These are phyloP conservation scores for Drosophila funebris DNA, from an alignment of 1,140 invertebrate genomes.

Conservation along the genomic window DNA sequence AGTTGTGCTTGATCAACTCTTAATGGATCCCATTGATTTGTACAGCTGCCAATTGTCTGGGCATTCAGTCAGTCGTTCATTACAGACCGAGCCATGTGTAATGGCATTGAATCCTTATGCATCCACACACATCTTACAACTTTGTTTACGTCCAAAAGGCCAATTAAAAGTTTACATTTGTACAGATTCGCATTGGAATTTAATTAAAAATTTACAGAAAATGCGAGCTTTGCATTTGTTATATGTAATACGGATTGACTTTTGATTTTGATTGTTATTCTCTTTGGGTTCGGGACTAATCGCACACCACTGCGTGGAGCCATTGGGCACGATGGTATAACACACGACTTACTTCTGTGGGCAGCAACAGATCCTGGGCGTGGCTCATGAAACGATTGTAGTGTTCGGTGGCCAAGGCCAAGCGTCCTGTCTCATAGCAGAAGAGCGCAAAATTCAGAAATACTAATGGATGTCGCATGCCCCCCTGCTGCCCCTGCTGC, in stretches of 20 bases:
- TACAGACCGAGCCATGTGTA: too few relatives aligned
- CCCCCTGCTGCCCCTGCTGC: conserved; percentile 11
- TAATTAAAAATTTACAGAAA: not conserved
- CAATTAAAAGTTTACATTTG: too few relatives aligned
- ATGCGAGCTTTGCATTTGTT: not conserved
- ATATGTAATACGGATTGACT: not conserved
- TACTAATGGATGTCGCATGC: conserved; percentile 69
- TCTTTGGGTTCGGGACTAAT: not conserved
- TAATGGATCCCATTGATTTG: too few relatives aligned
- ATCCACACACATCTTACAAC: too few relatives aligned
- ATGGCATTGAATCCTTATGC: too few relatives aligned
- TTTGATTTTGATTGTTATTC: not conserved
- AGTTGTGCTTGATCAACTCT: not conserved
- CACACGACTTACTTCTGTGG: conserved; percentile 78
- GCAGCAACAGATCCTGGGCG: conserved; percentile 73
- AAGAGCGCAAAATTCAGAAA: conserved; percentile 78
- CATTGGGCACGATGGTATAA: conserved; percentile 55
- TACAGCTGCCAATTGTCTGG: too few relatives aligned
- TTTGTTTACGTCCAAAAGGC: too few relatives aligned
- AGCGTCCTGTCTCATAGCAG: conserved; percentile 70
- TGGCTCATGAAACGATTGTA: conserved; percentile 72
- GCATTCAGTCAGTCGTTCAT: too few relatives aligned
- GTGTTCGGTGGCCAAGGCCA: conserved; percentile 67
- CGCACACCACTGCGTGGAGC: conserved; percentile 39
- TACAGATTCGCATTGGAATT: too few relatives aligned